These are phyloP conservation scores for Zaprionus africanus DNA, from an alignment of 1,140 invertebrate genomes.

Conservation along the genomic window DNA sequence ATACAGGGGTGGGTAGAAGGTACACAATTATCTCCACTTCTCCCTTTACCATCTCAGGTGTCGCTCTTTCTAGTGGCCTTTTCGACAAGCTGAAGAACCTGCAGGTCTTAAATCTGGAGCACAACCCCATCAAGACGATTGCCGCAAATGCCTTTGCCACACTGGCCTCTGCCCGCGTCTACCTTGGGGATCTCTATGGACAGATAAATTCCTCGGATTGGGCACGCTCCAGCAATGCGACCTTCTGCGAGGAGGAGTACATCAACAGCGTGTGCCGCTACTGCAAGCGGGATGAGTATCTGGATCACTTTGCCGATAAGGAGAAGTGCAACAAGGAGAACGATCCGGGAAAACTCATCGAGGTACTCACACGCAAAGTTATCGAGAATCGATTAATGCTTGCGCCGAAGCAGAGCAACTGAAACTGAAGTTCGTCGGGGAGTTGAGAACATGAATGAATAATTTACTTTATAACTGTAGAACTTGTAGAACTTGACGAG, in stretches of 20 bases:
- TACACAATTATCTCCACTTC: not conserved
- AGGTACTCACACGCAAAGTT: conserved; percentile 51
- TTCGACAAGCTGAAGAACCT: conserved; percentile 63
- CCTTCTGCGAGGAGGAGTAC: conserved; percentile 70
- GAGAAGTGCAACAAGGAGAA: conserved; percentile 67
- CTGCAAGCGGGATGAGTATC: conserved; percentile 65
- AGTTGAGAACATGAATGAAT: not conserved
- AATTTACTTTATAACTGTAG: not conserved
- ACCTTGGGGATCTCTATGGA: conserved; percentile 56
- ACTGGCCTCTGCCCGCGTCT: conserved; percentile 63
- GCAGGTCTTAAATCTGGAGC: conserved; percentile 66
- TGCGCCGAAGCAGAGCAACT: conserved; percentile 29
- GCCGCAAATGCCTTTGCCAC: conserved; percentile 54
- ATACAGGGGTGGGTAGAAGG: conserved; percentile 55
- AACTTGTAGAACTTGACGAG: not conserved
- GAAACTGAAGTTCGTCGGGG: not conserved
- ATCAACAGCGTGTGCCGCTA: conserved; percentile 68
- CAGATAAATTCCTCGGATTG: conserved; percentile 46
- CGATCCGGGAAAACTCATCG: conserved; percentile 49
- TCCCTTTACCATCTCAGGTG: not conserved
- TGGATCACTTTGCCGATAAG: conserved; percentile 66
- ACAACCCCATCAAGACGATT: conserved; percentile 75
- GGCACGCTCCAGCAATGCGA: conserved; percentile 62
- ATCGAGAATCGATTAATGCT: conserved; percentile 48
- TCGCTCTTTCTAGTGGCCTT: conserved; percentile 46